Conservation (phyloP, 2,797 vertebrate species). For the Hafferia zeledoni region DNA sequence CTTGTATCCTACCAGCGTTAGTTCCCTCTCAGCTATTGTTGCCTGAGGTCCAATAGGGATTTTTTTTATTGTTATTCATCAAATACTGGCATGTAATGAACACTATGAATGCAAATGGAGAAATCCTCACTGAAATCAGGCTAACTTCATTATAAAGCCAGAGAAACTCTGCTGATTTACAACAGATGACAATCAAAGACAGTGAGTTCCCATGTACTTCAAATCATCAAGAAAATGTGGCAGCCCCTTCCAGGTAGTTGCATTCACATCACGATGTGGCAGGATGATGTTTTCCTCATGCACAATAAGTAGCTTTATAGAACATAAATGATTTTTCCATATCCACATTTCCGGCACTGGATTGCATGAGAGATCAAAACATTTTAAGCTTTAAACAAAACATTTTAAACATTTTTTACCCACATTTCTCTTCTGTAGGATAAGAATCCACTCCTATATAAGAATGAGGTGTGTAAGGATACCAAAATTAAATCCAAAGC, state of each 20-base stretch:
- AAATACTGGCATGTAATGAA: neutral
- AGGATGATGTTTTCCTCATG: neutral
- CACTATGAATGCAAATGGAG: neutral
- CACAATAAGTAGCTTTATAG: neutral
- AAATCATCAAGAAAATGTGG: neutral
- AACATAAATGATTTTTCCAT: neutral
- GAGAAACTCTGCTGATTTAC: neutral
- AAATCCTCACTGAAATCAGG: neutral
- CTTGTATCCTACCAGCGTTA: neutral
- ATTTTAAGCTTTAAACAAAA: neutral
- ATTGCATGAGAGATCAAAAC: neutral
- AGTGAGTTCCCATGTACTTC: neutral
- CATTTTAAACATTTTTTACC: too few relatives aligned
- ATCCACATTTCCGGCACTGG: neutral
- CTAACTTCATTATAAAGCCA: neutral
- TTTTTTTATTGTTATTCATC: neutral
- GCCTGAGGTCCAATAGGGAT: neutral
- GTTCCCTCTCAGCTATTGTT: neutral
- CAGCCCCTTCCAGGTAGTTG: neutral
- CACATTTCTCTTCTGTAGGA: neutral
- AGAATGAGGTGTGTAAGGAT: neutral
- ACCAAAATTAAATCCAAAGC: slow-evolving; percentile 1
- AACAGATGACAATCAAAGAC: neutral
- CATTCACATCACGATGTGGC: neutral
- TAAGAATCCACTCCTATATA: neutral